phyloP scores from a whole-genome alignment of 2,113 vertebrate genomes.

The Melanocharis versteri region DNA sequence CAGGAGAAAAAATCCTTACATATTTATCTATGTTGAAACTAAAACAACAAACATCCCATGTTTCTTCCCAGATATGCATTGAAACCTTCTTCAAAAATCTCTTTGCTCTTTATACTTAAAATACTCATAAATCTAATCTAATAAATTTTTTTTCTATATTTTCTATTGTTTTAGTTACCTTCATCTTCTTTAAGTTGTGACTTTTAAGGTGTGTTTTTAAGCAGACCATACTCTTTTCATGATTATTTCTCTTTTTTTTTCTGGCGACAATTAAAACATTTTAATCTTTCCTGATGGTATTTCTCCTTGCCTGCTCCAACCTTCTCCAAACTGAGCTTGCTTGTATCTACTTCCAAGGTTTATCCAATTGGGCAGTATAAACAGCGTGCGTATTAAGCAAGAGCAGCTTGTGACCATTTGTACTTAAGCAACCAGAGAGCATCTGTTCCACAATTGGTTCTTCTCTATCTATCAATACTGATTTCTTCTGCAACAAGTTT shows the following conservation, averaged over 20 bases:
- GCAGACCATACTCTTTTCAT: neutral
- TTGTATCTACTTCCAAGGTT: neutral
- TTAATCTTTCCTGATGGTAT: neutral
- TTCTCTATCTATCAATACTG: neutral
- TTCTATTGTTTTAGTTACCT: neutral
- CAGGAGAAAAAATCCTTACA: neutral
- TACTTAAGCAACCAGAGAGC: neutral
- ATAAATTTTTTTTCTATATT: neutral
- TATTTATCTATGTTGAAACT: neutral
- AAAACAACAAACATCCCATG: rapidly evolving
- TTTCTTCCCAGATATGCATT: neutral
- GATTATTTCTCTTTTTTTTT: neutral
- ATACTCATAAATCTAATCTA: neutral
- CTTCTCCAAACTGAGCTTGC: neutral
- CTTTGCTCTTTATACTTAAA: neutral
- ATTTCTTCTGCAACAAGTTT: neutral
- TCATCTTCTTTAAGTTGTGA: neutral
- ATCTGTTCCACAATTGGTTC: neutral
- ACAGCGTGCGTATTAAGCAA: neutral
- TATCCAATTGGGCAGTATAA: neutral
- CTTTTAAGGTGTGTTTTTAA: neutral
- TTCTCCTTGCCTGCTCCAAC: neutral
- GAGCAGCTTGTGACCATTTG: neutral
- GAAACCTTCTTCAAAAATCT: neutral
- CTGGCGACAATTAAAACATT: neutral